Evolutionary conservation across 64 coral and sea anemone species (phyloP), one percentile per base, ranked within the genome.

Genomic region (Trachythela sp.): DNA sequence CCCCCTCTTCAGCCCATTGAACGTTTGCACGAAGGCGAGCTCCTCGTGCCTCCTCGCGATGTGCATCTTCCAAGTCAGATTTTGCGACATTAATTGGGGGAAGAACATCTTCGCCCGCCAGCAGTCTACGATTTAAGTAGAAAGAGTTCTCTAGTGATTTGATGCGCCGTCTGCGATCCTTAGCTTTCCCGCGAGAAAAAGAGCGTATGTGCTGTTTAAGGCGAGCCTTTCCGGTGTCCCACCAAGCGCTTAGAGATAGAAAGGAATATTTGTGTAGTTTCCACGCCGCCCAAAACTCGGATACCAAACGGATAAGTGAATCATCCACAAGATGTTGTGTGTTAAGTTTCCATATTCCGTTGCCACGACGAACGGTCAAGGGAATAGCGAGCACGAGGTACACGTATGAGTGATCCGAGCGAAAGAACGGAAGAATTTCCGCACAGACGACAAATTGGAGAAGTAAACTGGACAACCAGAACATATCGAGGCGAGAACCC

Each of bases 1-100:
- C 77, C 2, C 88, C 88, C 20, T 84, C 72, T 24, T 90, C 88
- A 2, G 54, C n/a, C 76, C 75, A 90, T 11, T 29, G 49, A 0
- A 40, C 77, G 0, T 49, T 8, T 2, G 75, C 0, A 15, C 80
- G 51, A 13, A 68, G 20, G 24, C 68, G 80, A 43, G 83, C 52
- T n/a, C 54, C 49, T 52, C 9, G 22, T 6, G 54, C 54, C 18
- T 17, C 0, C 14, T 29, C 11, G 41, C 38, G 11, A 20, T 37
- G 1, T 40, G 36, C 85, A 77, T 43, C 0, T 76, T 38, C 45
- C 70, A 14, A 3, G n/a, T 9, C 59, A n/a, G n/a, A n/a, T n/a
- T n/a, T n/a, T 24, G 2, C 64, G 7, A 0, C 15, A 13, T 15
- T 52, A n/a, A 89, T 83, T 51, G 0, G 37, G 59, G 5, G 5